phyloP scores from a whole-genome alignment of 2,113 vertebrate genomes.

The Camelus dromedarius region DNA sequence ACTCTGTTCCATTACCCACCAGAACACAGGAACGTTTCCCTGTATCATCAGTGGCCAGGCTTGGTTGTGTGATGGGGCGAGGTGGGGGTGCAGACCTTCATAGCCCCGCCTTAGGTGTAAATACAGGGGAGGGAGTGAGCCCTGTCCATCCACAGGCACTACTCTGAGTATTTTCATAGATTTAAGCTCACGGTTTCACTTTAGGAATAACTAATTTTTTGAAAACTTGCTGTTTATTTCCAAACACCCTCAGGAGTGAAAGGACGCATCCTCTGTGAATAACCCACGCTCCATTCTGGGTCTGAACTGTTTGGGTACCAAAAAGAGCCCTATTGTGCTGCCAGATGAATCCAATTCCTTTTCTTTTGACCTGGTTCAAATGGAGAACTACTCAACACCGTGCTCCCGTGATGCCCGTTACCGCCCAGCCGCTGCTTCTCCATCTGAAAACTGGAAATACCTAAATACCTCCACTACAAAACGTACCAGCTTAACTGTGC shows the following conservation, averaged over 20 bases:
- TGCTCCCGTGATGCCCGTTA: background rate
- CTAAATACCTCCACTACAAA: background rate
- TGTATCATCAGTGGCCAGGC: fast-evolving
- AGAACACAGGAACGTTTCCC: background rate
- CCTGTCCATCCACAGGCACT: too few species aligned
- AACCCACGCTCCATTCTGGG: background rate
- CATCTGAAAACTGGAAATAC: background rate
- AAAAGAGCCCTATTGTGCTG: background rate
- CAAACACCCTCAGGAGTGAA: background rate
- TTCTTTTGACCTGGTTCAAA: background rate
- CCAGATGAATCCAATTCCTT: background rate
- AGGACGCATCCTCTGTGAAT: background rate
- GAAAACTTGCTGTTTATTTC: background rate
- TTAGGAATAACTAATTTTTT: background rate
- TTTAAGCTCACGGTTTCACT: background rate
- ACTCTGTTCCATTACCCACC: background rate
- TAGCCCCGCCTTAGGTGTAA: fast-evolving
- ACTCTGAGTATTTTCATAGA: background rate
- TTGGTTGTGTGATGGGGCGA: background rate
- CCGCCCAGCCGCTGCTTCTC: background rate
- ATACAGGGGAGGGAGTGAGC: too few species aligned
- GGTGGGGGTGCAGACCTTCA: too few species aligned
- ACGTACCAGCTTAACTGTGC: background rate
- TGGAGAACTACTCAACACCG: background rate
- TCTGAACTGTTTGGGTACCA: background rate